These are phyloP conservation scores for Caenorhabditis sp. DNA, from an alignment of 2,888 invertebrate genomes.

Conservation along the genomic window DNA sequence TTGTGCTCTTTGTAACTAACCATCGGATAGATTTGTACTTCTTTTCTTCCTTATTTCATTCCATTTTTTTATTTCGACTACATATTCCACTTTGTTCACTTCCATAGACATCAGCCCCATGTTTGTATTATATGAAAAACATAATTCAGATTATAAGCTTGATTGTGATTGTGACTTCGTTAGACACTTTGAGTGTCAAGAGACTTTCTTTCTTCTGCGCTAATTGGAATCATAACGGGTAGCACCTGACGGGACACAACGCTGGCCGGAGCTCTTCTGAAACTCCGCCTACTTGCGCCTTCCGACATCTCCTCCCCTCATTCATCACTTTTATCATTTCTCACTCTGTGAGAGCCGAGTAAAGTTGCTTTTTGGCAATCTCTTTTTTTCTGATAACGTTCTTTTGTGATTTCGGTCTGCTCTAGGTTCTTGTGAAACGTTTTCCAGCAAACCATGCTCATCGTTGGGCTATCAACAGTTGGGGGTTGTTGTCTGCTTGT, in stretches of 20 bases:
- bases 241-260: constrained; percentile 5
- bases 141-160: too few species aligned
- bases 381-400: neutral
- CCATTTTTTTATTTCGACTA: neutral
- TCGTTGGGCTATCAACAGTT: neutral
- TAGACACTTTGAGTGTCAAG: constrained; percentile 16
- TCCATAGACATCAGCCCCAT: constrained; percentile 28
- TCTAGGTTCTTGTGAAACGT: too few species aligned
- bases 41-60: too few species aligned
- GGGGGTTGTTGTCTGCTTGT: neutral
- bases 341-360: neutral
- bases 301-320: constrained; percentile 10
- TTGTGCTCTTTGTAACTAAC: too few species aligned
- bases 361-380: neutral
- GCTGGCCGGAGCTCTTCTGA: neutral
- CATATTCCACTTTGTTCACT: neutral
- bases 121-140: constrained; percentile 31
- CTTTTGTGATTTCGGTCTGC: neutral
- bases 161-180: neutral
- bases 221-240: neutral
- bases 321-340: constrained; percentile 39
- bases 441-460: constrained; percentile 20
- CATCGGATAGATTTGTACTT: constrained; percentile 5
- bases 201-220: neutral
- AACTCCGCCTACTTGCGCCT: constrained; percentile 16